Percentiles rank a stretch among this genome's conserved stretches.
Evolutionary conservation across 2,888 invertebrate genomes (phyloP).

Genomic region (Rambutsinella grinnellia): DNA sequence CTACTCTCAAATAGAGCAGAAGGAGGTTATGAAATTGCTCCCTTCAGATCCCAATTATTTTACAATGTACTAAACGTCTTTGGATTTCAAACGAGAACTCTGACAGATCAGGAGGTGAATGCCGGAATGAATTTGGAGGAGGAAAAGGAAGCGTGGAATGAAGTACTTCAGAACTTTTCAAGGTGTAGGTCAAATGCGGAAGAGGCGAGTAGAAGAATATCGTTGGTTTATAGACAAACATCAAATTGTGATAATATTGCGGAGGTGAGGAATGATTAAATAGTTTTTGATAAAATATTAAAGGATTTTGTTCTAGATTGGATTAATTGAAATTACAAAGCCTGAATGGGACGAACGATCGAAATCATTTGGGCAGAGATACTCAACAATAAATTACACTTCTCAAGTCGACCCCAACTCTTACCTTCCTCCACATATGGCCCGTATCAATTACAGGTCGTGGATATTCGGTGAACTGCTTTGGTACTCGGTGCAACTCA

Average conservation of each 20-base stretch:
- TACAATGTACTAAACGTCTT: neutral
- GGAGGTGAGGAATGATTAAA: neutral
- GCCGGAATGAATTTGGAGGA: neutral
- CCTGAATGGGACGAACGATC: constrained; percentile 3
- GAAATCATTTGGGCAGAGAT: neutral
- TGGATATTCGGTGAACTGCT: constrained; percentile 21
- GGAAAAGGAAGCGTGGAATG: neutral
- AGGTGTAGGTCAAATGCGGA: neutral
- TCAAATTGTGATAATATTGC: neutral
- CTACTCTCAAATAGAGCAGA: neutral
- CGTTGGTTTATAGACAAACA: neutral
- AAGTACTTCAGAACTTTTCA: neutral
- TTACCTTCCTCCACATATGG: neutral
- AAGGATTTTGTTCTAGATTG: neutral
- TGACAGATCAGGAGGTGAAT: neutral
- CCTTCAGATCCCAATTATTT: neutral
- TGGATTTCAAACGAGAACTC: neutral
- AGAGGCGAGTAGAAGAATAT: neutral
- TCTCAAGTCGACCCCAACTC: neutral
- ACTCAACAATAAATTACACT: neutral
- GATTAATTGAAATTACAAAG: neutral
- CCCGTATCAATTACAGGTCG: neutral
- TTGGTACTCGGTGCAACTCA: constrained; percentile 19
- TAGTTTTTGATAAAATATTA: neutral
- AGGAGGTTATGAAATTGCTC: neutral